phyloP scores from a whole-genome alignment of 2,113 vertebrate genomes.

The Labeo catla region DNA sequence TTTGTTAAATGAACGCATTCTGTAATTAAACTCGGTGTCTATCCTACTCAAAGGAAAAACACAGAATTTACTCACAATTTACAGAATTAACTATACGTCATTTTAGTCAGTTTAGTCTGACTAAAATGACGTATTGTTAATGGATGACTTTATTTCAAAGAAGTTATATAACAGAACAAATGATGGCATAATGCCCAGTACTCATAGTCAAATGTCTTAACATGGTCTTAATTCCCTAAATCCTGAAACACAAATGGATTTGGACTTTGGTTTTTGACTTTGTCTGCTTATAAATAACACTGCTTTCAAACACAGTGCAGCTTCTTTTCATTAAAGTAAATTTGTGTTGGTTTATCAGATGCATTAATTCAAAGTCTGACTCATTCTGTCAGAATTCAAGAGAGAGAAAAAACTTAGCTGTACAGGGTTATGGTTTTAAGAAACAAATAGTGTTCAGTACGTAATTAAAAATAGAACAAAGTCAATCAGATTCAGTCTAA shows the following conservation, averaged over 20 bases:
- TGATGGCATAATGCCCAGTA: background rate
- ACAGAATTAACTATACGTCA: no score
- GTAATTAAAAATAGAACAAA: constrained; percentile 15
- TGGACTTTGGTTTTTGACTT: background rate
- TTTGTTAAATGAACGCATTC: background rate
- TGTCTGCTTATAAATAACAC: background rate
- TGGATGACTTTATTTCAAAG: background rate
- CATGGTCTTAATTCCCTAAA: background rate
- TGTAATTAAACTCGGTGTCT: background rate
- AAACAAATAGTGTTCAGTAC: background rate
- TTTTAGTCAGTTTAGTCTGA: no score
- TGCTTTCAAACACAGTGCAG: background rate
- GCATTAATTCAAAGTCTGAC: background rate
- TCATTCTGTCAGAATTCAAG: constrained; percentile 1
- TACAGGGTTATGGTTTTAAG: background rate
- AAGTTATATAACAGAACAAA: background rate
- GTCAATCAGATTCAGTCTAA: background rate
- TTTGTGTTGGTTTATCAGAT: background rate
- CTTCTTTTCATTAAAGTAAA: background rate
- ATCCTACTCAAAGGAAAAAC: background rate
- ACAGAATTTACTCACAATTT: no score
- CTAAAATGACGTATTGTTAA: background rate
- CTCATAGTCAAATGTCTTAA: background rate
- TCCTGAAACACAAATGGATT: background rate
- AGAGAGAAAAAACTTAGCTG: background rate